Conservation (phyloP, 2,113 vertebrate genomes). For the Scortum barcoo region DNA sequence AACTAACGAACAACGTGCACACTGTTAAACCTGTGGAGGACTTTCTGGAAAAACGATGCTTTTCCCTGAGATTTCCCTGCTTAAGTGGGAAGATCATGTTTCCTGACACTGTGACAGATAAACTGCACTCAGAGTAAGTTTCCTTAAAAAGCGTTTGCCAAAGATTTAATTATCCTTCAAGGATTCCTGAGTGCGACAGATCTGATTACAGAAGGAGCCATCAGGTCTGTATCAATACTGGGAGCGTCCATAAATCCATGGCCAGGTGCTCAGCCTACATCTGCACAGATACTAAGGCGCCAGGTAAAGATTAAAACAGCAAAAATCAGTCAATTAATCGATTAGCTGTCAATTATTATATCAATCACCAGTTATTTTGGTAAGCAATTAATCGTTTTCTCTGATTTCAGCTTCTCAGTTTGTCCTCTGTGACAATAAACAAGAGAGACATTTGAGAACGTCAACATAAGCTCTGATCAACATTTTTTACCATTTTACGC, state of each 20-base stretch:
- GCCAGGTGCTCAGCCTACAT: not conserved
- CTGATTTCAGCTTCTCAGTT: no score
- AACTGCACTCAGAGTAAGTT: slow-evolving; percentile 3
- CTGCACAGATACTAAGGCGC: not conserved
- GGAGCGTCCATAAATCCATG: not conserved
- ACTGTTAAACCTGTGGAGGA: not conserved
- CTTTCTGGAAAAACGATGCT: not conserved
- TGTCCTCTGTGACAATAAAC: no score
- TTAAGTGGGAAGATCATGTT: not conserved
- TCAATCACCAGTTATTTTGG: no score
- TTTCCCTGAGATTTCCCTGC: not conserved
- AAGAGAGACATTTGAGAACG: no score
- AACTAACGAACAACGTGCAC: not conserved
- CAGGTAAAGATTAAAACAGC: no score
- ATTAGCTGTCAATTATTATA: no score
- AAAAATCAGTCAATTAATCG: no score
- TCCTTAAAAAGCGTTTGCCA: not conserved
- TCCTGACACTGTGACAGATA: not conserved
- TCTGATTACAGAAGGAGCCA: not conserved
- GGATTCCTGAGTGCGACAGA: not conserved
- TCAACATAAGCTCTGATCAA: no score
- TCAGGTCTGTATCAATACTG: not conserved
- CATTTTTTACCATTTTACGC: no score
- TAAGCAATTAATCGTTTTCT: no score
- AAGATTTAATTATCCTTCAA: slow-evolving; percentile 16